These are phyloP conservation scores for Etheostoma spectabile DNA, from an alignment of 2,113 vertebrate species.

Conservation along the genomic window DNA sequence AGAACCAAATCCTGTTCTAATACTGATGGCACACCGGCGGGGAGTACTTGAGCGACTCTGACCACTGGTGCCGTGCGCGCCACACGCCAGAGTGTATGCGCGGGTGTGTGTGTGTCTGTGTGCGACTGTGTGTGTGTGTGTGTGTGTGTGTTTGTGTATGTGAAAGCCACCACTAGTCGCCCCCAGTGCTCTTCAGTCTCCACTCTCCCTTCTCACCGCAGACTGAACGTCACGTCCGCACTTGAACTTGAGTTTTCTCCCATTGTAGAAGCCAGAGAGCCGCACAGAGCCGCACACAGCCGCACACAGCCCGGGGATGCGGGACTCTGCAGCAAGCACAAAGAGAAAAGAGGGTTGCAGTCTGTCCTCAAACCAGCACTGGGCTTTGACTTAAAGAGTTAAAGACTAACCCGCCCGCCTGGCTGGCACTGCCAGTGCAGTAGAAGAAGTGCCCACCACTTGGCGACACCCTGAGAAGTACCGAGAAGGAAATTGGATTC, in stretches of 20 bases:
- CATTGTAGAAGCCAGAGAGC: slow-evolving; percentile 94
- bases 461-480: slow-evolving; percentile 60
- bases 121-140: slow-evolving; percentile 35
- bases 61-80: slow-evolving; percentile 60
- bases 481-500: slow-evolving; percentile 72
- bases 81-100: slow-evolving; percentile 37
- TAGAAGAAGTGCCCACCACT: slow-evolving; percentile 77
- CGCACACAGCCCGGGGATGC: slow-evolving; percentile 70
- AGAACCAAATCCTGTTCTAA: background rate
- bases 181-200: slow-evolving; percentile 98
- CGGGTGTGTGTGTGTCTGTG: slow-evolving; percentile 10
- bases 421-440: slow-evolving; percentile 63
- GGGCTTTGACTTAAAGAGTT: slow-evolving; percentile 73
- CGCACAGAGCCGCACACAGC: slow-evolving; percentile 88
- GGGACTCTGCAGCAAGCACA: slow-evolving; percentile 48
- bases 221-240: slow-evolving; percentile 99
- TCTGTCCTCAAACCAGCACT: slow-evolving; percentile 57
- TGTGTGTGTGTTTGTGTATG: slow-evolving; percentile 77
- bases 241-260: slow-evolving; percentile 99
- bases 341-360: slow-evolving; percentile 52
- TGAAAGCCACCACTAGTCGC: slow-evolving; percentile 99
- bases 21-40: slow-evolving; percentile 13
- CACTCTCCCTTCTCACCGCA: slow-evolving; percentile 90
- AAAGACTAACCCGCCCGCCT: slow-evolving; percentile 54
- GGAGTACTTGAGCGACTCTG: slow-evolving; percentile 51